A percentile compares a stretch with the other conserved stretches of the same genome.
These are phyloP conservation scores for Penaeus indicus DNA, from an alignment of 1,140 invertebrate genomes.

Conservation along the genomic window DNA sequence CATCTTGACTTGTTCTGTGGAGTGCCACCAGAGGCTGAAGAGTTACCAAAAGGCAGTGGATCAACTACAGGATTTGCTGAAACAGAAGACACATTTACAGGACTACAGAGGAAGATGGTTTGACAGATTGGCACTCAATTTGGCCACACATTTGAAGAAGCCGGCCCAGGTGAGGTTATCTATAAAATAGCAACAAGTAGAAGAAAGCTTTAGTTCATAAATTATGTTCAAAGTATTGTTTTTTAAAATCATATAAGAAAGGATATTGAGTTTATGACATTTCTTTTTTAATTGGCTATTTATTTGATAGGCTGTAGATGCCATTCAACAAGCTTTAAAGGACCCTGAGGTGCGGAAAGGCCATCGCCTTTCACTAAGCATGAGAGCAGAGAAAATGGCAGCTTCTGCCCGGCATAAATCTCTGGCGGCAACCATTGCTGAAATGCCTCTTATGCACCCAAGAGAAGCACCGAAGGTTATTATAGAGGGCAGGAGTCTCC, in stretches of 20 bases:
- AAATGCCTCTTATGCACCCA: constrained; percentile 48
- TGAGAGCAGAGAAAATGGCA: constrained; percentile 68
- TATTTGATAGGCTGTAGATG: constrained; percentile 68
- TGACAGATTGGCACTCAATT: constrained; percentile 74
- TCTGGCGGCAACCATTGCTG: constrained; percentile 31
- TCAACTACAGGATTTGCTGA: constrained; percentile 71
- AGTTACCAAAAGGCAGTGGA: constrained; percentile 72
- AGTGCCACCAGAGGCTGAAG: constrained; percentile 72
- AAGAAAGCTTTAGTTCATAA: not conserved
- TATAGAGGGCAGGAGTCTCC: constrained; percentile 61
- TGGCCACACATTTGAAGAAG: constrained; percentile 73
- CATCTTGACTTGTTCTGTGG: constrained; percentile 71
- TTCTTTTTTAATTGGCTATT: not conserved
- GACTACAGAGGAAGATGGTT: constrained; percentile 74
- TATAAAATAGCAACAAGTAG: not conserved
- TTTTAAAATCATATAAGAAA: not conserved
- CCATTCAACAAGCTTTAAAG: constrained; percentile 69
- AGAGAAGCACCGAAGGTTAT: constrained; percentile 69
- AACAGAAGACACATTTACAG: constrained; percentile 70
- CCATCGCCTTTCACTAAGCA: constrained; percentile 71
- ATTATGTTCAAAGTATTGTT: not conserved
- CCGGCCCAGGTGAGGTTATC: constrained; percentile 66
- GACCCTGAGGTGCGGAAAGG: constrained; percentile 71
- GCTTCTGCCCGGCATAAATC: constrained; percentile 68
- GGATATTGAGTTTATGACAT: not conserved